Evolutionary conservation across 1,140 invertebrate species (phyloP), one percentile per base, ranked within the genome.

Genomic region (Chrysopa pallens): DNA sequence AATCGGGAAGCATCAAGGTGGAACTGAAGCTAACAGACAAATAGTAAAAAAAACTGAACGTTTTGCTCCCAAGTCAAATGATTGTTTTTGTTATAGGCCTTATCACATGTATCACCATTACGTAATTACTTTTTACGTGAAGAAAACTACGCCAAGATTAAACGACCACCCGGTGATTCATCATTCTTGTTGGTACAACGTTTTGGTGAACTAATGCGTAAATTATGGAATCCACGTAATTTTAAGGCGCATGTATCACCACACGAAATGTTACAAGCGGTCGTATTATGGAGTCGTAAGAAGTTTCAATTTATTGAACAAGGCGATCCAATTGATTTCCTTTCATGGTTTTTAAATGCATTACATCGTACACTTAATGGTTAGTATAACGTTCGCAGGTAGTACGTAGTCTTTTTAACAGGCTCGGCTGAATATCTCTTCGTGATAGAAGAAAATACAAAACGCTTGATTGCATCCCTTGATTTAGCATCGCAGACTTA

Each of bases 161-260:
- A 86, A 57, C 65, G 90, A 38, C 90, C 91, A 14, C 90, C 93
- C 1, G 94, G 93, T 0, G 88, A 94, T 59, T 91, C 84, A 6
- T 75, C 77, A 11, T 90, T 87, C 55, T 67, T 94, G n/a, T 59
- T 98, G 15, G 89, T 95, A 0, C 90, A 96, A 60, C 69, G 96
- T 41, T 98, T 98, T 67, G 96, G 95, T 3, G 96, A 99, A 62
- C 66, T 99, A 6, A 78, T 98, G 61, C 64, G 96, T 5, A 99
- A 99, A 64, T 67, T 99, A 48, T 99, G 96, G 96, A 99, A 99
- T 66, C 93, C 94, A 0, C 67, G 91, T 43, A 98, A 98, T 59
- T 99, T 99, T 57, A 98, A 98, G 68, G 88, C 94, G 5, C 96
- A 99, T 59, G 96, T 99, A 1, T 97, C 92, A 40, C 96, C 96